phyloP scores from a whole-genome alignment of 2,888 invertebrate genomes.

The Didymodactylos carnosus region DNA sequence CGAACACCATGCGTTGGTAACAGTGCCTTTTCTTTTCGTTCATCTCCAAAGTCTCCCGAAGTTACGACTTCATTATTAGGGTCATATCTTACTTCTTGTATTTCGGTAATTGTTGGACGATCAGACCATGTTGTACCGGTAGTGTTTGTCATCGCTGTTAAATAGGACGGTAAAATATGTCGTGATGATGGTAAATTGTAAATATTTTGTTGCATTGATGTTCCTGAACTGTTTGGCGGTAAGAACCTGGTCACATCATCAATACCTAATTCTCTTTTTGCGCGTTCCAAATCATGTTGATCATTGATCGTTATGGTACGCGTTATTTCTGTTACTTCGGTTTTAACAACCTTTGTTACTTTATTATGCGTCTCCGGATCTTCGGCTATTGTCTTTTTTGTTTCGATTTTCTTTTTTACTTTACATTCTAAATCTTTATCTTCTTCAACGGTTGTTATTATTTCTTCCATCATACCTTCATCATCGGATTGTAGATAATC shows the following conservation, averaged over 20 bases:
- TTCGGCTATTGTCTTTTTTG: background rate
- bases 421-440: constrained; percentile 1
- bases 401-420: background rate
- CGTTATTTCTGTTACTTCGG: background rate
- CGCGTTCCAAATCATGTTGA: background rate
- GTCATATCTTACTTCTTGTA: background rate
- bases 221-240: no score
- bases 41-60: background rate
- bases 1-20: background rate
- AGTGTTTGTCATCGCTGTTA: no score
- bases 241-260: background rate
- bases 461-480: background rate
- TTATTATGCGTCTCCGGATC: background rate
- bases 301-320: background rate
- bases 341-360: background rate
- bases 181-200: background rate
- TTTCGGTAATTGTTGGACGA: background rate
- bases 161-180: no score
- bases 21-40: background rate
- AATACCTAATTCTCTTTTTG: background rate
- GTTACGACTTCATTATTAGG: background rate
- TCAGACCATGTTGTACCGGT: background rate
- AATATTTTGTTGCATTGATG: background rate
- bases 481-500: background rate
- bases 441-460: background rate